Percentiles rank a stretch among this genome's conserved stretches.
phyloP scores from a whole-genome alignment of 2,113 vertebrate species.

The Oplegnathus fasciatus region DNA sequence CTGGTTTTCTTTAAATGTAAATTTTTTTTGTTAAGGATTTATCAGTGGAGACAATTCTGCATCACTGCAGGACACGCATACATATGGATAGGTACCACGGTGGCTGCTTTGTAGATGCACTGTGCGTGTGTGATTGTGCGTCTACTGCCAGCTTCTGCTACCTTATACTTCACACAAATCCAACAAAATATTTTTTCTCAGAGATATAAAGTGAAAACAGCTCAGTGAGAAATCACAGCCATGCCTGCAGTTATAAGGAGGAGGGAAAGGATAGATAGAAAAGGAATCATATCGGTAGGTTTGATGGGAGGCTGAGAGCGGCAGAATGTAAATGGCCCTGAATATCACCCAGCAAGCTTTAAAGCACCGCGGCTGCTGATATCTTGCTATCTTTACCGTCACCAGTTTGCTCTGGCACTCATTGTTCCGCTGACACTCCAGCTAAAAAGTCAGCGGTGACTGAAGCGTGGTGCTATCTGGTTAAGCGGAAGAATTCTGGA shows the following conservation, averaged over 20 bases:
- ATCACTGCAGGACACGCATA: conserved; percentile 49
- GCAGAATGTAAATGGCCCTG: conserved; percentile 58
- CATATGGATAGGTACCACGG: conserved; percentile 44
- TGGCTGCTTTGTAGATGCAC: conserved; percentile 35
- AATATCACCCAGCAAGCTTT: conserved; percentile 58
- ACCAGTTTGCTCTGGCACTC: conserved; percentile 2
- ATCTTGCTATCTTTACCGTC: conserved; percentile 30
- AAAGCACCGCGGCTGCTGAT: conserved; percentile 37
- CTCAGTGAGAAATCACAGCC: conserved; percentile 55
- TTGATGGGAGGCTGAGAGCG: conserved; percentile 48
- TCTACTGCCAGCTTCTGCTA: conserved; percentile 13
- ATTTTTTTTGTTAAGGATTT: conserved; percentile 40
- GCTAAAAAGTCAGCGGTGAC: conserved; percentile 29
- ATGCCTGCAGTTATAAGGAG: conserved; percentile 23
- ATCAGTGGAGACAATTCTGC: conserved; percentile 44
- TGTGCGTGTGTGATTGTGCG: conserved; percentile 8
- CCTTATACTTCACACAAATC: conserved; percentile 51
- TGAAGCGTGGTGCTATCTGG: not conserved
- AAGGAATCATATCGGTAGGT: conserved; percentile 22
- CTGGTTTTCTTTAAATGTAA: conserved; percentile 21
- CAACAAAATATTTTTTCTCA: conserved; percentile 20
- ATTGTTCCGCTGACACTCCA: conserved; percentile 2
- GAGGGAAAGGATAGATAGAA: conserved; percentile 31
- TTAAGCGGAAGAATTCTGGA: conserved; percentile 9
- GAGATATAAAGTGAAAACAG: conserved; percentile 51